Conservation (phyloP, 2,888 invertebrate genomes). For the Orthosia incerta region DNA sequence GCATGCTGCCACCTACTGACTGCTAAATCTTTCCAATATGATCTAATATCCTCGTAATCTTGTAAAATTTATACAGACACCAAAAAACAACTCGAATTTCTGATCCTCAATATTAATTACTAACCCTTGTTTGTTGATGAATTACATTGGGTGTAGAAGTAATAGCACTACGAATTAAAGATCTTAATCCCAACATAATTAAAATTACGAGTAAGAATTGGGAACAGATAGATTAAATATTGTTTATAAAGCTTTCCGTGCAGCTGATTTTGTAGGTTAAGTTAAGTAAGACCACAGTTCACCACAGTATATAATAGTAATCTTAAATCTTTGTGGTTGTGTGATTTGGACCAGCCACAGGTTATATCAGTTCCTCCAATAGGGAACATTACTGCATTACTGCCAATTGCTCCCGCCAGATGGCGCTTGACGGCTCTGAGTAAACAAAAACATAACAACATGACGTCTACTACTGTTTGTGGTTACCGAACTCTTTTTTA, state of each 20-base stretch:
- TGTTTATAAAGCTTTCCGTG: neutral
- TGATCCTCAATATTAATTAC: conserved; percentile 6
- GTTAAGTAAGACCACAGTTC: no score
- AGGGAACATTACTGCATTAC: no score
- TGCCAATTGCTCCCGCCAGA: no score
- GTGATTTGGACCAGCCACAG: no score
- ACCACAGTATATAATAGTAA: no score
- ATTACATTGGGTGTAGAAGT: conserved; percentile 69
- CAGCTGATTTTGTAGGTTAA: no score
- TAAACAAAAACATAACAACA: no score
- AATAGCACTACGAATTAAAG: conserved; percentile 70
- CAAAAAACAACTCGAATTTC: neutral
- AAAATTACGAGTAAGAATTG: neutral
- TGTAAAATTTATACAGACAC: neutral
- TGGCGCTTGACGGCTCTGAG: no score
- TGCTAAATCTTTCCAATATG: neutral
- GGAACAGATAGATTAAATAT: neutral
- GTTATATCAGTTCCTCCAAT: no score
- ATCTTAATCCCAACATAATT: conserved; percentile 77
- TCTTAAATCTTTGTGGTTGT: no score
- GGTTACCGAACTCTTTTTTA: no score
- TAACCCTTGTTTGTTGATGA: conserved; percentile 83
- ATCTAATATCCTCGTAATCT: neutral
- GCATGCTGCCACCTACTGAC: neutral
- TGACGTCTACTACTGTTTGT: no score